Base-by-base conservation (phyloP, 1,140 invertebrate species). In the Drepana arcuata region DNA sequence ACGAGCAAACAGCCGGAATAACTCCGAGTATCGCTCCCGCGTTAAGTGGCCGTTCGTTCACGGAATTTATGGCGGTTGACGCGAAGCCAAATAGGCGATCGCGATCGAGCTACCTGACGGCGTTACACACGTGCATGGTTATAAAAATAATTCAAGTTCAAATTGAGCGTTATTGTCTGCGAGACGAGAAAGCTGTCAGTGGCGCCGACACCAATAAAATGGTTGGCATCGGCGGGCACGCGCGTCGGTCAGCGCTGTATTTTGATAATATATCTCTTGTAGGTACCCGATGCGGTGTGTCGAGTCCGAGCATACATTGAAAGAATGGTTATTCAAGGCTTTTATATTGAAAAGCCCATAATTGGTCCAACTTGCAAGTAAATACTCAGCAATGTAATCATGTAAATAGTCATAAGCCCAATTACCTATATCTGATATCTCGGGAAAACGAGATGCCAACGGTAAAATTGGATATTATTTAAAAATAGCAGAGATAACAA, bases 201-300 rank as follows among this genome's bases (percentile, higher is more conserved):
- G 75, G 77, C 77, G 74, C 74, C 74, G 70, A 63, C 72, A 68
- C 63, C 63, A 77, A 81, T 81, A 78, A 78, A 77, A 64, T 58
- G 36, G 50, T 61, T 62, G 64, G 51, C 53, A 56, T 41, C 33
- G 33, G 40, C 46, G 48, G 39, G 61, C 68, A 72, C 71, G 66
- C 58, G 72, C 45, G 43, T 35, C 41, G 35, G 38, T 33, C 41
- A 45, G 32, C 50, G 38, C n/a, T n/a, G n/a, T n/a, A n/a, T n/a
- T n/a, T n/a, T n/a, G n/a, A n/a, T n/a, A n/a, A n/a, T n/a, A n/a
- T n/a, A n/a, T n/a, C n/a, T n/a, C n/a, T n/a, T n/a, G n/a, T n/a
- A n/a, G n/a, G n/a, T n/a, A n/a, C n/a, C n/a, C n/a, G n/a, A n/a
- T n/a, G n/a, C n/a, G n/a, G n/a, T n/a, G n/a, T n/a, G n/a, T n/a